Conservation (phyloP, 2,113 vertebrate species). For the Serilophus lunatus region DNA sequence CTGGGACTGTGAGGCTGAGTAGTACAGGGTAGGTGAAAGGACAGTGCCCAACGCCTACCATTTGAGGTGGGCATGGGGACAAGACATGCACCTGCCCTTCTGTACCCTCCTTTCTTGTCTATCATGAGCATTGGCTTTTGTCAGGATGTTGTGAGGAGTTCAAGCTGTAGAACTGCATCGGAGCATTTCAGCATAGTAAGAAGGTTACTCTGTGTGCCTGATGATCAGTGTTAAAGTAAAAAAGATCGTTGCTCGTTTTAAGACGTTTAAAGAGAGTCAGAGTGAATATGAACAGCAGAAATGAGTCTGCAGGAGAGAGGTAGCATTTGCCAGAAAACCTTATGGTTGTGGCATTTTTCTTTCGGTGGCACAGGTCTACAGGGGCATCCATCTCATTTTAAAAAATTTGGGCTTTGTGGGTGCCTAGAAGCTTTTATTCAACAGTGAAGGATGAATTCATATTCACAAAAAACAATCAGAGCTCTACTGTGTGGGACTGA, state of each 20-base stretch:
- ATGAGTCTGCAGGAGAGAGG: not conserved
- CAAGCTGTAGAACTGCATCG: not conserved
- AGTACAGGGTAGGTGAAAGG: not conserved
- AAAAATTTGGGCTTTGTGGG: not conserved
- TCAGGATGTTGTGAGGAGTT: not conserved
- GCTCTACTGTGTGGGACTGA: not conserved
- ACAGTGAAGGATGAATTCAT: not conserved
- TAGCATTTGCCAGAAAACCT: not conserved
- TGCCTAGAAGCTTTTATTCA: not conserved
- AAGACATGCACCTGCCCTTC: not conserved
- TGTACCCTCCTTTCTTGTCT: not conserved
- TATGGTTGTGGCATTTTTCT: not conserved
- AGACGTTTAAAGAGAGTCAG: not conserved
- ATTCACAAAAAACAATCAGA: not conserved
- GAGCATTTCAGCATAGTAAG: not conserved
- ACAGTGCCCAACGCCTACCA: rapidly evolving
- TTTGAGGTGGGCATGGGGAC: not conserved
- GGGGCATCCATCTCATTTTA: not conserved
- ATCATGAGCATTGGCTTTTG: rapidly evolving
- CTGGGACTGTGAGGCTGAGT: not conserved
- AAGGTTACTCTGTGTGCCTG: not conserved
- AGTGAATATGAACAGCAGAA: not conserved
- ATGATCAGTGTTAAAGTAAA: not conserved
- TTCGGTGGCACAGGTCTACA: not conserved
- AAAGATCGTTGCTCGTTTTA: not conserved